These are phyloP conservation scores for Chunga burmeisteri DNA, from an alignment of 2,113 vertebrate species.

Conservation along the genomic window DNA sequence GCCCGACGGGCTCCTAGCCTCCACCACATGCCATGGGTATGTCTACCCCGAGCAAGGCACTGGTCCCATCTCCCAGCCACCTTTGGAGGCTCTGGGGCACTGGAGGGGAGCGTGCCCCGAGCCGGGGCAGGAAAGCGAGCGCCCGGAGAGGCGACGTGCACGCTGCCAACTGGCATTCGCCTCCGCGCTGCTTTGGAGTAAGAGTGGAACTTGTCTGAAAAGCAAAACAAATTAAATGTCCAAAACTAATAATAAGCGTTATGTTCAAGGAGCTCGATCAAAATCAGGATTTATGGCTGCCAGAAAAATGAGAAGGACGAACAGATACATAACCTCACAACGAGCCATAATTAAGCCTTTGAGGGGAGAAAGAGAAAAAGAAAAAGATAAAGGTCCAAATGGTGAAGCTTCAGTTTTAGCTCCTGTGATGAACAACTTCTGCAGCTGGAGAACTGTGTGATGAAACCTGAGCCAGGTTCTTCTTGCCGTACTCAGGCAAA, in stretches of 20 bases:
- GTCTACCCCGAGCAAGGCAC: background rate
- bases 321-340: background rate
- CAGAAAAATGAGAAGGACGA: conserved; percentile 13
- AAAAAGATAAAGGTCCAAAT: background rate
- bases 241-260: conserved; percentile 57
- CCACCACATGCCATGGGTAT: fast-evolving
- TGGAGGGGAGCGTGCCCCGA: background rate
- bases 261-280: conserved; percentile 25
- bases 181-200: conserved; percentile 40
- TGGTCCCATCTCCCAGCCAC: too few relatives aligned
- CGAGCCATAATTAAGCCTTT: background rate
- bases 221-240: conserved; percentile 66
- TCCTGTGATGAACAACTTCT: conserved; percentile 1
- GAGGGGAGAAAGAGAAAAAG: background rate
- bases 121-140: background rate
- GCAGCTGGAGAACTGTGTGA: conserved; percentile 9
- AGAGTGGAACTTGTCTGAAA: conserved; percentile 63
- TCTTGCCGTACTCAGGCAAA: background rate
- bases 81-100: background rate
- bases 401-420: background rate
- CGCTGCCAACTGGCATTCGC: conserved; percentile 42
- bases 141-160: fast-evolving
- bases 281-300: conserved; percentile 20
- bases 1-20: fast-evolving
- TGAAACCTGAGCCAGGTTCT: conserved; percentile 25